Conservation (phyloP, 2,113 vertebrate genomes). For the Poicephalus meyeri region DNA sequence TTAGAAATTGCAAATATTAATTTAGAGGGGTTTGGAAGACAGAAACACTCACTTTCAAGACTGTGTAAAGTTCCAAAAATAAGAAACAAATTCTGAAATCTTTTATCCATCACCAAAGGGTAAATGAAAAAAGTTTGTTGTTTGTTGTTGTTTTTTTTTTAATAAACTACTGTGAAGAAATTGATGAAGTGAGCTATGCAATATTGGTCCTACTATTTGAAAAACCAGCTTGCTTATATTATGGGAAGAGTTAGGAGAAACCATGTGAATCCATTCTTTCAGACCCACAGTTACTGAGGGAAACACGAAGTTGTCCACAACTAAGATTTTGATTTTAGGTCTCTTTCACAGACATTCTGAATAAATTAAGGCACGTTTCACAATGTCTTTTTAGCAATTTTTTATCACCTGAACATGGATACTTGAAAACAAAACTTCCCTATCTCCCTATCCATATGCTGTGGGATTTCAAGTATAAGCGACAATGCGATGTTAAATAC, state of each 20-base stretch:
- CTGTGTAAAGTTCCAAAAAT: neutral
- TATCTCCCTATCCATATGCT: neutral
- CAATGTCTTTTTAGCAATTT: neutral
- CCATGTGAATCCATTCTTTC: neutral
- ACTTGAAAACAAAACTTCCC: neutral
- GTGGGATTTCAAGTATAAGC: neutral
- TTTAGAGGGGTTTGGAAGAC: neutral
- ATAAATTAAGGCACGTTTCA: neutral
- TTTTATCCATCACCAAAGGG: neutral
- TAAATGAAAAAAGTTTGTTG: neutral
- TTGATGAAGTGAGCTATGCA: neutral
- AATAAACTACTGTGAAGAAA: neutral
- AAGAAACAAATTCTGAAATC: neutral
- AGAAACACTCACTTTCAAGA: neutral
- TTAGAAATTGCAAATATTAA: conserved; percentile 10
- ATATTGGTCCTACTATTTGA: neutral
- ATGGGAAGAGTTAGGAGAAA: neutral
- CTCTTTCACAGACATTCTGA: neutral
- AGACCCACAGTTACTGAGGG: neutral
- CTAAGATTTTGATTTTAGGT: neutral
- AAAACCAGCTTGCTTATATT: neutral
- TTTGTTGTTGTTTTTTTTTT: fast-evolving
- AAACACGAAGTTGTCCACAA: neutral
- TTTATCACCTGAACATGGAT: neutral
- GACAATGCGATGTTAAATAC: neutral